These are phyloP conservation scores for Drosophila diplacantha DNA, from an alignment of 2,888 invertebrate species.

Conservation along the genomic window DNA sequence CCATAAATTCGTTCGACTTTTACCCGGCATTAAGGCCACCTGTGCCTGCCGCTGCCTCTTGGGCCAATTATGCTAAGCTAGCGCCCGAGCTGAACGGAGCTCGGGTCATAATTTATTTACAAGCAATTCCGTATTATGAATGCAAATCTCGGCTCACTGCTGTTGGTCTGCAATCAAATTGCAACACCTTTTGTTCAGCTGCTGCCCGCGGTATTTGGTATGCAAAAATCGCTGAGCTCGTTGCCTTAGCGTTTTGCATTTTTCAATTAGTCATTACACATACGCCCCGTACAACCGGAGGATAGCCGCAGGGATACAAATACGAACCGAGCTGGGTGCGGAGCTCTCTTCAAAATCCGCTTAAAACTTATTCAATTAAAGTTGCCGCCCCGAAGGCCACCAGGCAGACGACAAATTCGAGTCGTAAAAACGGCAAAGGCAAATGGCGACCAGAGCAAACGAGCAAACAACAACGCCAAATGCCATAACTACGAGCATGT, in stretches of 20 bases:
- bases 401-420: slow-evolving; percentile 57
- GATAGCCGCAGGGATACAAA: neutral
- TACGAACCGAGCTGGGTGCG: slow-evolving; percentile 18
- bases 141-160: slow-evolving; percentile 52
- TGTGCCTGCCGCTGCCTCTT: slow-evolving; percentile 13
- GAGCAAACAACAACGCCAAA: slow-evolving; percentile 37
- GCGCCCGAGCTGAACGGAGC: neutral
- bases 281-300: slow-evolving; percentile 46
- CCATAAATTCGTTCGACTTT: slow-evolving; percentile 7
- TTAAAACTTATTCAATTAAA: slow-evolving; percentile 72
- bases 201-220: slow-evolving; percentile 48
- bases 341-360: slow-evolving; percentile 58
- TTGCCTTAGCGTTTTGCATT: slow-evolving; percentile 45
- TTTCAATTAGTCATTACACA: slow-evolving; percentile 63
- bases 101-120: slow-evolving; percentile 50
- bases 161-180: slow-evolving; percentile 50
- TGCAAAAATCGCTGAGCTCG: slow-evolving; percentile 58
- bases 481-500: slow-evolving; percentile 34
- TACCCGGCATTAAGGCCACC: slow-evolving; percentile 7
- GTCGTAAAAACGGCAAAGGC: slow-evolving; percentile 63
- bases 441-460: slow-evolving; percentile 55
- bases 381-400: slow-evolving; percentile 46
- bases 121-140: slow-evolving; percentile 50
- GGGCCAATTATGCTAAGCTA: slow-evolving; percentile 44
- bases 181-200: slow-evolving; percentile 53